Percentiles rank a stretch among this genome's conserved stretches.
Evolutionary conservation across 2,113 vertebrate species (phyloP).

Genomic region (Leptodactylus fuscus): DNA sequence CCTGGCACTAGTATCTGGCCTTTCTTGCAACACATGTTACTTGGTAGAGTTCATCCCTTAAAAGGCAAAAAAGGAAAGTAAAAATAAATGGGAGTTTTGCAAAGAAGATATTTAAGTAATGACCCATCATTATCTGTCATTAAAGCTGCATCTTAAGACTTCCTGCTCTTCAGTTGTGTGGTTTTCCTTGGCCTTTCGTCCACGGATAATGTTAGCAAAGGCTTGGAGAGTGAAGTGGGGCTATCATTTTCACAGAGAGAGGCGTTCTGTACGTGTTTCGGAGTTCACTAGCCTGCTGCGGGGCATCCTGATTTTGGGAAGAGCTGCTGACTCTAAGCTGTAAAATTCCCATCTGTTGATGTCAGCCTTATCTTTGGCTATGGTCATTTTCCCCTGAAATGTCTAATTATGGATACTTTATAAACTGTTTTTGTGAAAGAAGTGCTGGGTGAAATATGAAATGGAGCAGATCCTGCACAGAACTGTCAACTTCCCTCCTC

Average conservation of each 20-base stretch:
- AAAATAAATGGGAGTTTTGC: conserved; percentile 58
- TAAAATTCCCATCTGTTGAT: conserved; percentile 29
- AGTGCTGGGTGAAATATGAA: conserved; percentile 30
- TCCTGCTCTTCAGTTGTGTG: conserved; percentile 44
- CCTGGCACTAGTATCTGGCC: conserved; percentile 62
- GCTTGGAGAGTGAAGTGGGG: conserved; percentile 19
- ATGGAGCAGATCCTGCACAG: conserved; percentile 36
- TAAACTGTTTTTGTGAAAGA: background rate
- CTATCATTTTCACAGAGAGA: background rate
- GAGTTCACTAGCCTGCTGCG: conserved; percentile 38
- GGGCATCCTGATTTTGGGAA: conserved; percentile 35
- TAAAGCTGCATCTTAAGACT: conserved; percentile 52
- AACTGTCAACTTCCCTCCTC: background rate
- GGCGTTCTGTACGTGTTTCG: background rate
- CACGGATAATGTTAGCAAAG: conserved; percentile 28
- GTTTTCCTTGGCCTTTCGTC: conserved; percentile 27
- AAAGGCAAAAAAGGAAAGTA: conserved; percentile 53
- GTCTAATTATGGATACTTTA: conserved; percentile 42
- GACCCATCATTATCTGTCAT: conserved; percentile 59
- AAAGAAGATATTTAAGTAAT: conserved; percentile 59
- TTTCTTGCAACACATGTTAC: conserved; percentile 49
- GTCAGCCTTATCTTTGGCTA: conserved; percentile 10
- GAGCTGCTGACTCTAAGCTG: conserved; percentile 15
- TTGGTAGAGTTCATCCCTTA: conserved; percentile 54
- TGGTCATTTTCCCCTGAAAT: conserved; percentile 35